Conservation (phyloP, 2,888 invertebrate genomes). For the Tipula vernalis region DNA sequence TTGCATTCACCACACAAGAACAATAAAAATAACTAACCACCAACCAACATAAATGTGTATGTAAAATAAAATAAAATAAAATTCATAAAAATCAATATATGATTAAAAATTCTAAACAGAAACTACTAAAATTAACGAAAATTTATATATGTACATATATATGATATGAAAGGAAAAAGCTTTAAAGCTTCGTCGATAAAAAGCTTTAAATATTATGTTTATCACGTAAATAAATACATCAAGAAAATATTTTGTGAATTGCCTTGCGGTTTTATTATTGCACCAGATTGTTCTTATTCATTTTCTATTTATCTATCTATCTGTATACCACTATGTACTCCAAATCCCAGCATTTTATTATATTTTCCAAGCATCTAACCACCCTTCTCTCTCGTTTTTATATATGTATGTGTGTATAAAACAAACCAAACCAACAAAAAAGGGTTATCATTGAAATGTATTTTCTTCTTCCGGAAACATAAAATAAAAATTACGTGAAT, state of each 20-base stretch:
- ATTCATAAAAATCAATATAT: neutral
- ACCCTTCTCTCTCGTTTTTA: neutral
- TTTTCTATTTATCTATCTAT: neutral
- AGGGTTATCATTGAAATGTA: neutral
- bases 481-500: constrained; percentile 7
- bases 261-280: constrained; percentile 11
- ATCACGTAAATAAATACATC: constrained; percentile 8
- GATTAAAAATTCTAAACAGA: neutral
- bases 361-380: neutral
- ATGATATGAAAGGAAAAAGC: neutral
- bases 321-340: neutral
- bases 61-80: neutral
- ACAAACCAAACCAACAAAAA: neutral
- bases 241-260: neutral
- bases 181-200: neutral
- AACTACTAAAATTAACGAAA: neutral
- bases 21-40: neutral
- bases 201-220: constrained; percentile 5
- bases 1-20: neutral
- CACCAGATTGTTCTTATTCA: constrained; percentile 7
- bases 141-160: neutral
- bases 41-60: neutral
- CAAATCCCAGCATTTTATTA: neutral
- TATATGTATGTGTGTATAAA: neutral
- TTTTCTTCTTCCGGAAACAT: neutral